Conservation (phyloP, 2,888 invertebrate genomes). For the Sphecodes monilicornis region DNA sequence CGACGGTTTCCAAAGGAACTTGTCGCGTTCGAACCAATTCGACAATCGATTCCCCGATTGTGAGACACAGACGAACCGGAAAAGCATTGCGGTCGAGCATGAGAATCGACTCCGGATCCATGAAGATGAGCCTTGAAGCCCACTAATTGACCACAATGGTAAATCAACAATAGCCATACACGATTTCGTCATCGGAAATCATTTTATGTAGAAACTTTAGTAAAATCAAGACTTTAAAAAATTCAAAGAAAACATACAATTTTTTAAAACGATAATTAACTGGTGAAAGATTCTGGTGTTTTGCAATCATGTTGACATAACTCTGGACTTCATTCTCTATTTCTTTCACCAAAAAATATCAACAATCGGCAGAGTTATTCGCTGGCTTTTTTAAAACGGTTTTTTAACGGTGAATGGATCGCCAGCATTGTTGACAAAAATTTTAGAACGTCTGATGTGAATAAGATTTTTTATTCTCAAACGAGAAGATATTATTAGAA, state of each 20-base stretch:
- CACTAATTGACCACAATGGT: neutral
- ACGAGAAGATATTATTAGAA: no score
- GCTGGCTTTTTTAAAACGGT: no score
- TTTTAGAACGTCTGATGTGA: no score
- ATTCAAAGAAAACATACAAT: neutral
- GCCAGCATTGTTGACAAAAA: no score
- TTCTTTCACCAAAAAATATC: no score
- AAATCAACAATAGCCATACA: neutral
- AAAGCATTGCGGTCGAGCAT: slow-evolving; percentile 70
- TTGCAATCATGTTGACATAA: no score
- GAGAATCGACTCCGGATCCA: slow-evolving; percentile 47
- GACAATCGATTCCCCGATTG: slow-evolving; percentile 67
- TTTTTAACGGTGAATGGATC: no score
- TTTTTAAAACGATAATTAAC: neutral
- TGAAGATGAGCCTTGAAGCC: neutral
- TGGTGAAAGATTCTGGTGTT: no score
- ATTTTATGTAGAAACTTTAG: neutral
- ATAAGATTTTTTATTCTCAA: no score
- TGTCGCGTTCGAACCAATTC: slow-evolving; percentile 75
- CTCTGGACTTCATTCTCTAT: no score
- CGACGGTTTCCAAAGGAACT: slow-evolving; percentile 54
- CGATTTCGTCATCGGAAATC: neutral
- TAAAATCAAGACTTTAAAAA: neutral
- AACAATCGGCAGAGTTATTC: no score
- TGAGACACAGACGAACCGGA: slow-evolving; percentile 73